Percentiles rank a stretch among this genome's conserved stretches.
Conservation (phyloP, 2,113 vertebrate genomes). For the Cranoglanis bouderius region DNA sequence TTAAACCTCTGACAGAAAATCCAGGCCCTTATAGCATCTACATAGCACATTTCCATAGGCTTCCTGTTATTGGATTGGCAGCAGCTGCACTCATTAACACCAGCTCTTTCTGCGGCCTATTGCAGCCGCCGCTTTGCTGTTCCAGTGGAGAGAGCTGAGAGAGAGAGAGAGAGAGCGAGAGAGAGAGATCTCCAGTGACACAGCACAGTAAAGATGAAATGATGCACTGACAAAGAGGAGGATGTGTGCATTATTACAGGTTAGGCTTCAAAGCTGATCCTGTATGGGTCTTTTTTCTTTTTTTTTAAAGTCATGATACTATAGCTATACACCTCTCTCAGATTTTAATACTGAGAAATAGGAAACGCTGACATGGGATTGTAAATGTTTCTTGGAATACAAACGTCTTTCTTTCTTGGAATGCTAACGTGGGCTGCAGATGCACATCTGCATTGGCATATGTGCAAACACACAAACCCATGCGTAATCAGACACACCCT, state of each 20-base stretch:
- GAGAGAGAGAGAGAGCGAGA: not conserved
- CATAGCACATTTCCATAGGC: slow-evolving; percentile 18
- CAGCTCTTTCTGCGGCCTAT: slow-evolving; percentile 35
- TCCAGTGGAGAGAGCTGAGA: not conserved
- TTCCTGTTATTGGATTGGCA: slow-evolving; percentile 42
- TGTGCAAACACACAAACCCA: slow-evolving; percentile 20
- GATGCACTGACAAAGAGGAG: slow-evolving; percentile 12
- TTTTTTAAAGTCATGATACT: not conserved
- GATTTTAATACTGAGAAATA: not conserved
- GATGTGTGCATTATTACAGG: not conserved
- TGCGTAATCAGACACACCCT: slow-evolving; percentile 8
- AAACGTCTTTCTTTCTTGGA: too few relatives aligned
- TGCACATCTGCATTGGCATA: slow-evolving; percentile 20
- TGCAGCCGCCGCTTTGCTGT: slow-evolving; percentile 28
- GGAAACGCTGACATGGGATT: not conserved
- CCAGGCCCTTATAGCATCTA: not conserved
- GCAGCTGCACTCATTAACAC: slow-evolving; percentile 60
- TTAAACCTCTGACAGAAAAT: slow-evolving; percentile 26
- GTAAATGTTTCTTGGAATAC: slow-evolving; percentile 30
- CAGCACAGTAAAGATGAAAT: slow-evolving; percentile 10
- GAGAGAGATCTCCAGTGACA: not conserved
- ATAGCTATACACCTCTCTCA: not conserved
- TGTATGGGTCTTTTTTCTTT: not conserved
- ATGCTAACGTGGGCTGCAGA: slow-evolving; percentile 22
- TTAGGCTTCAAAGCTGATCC: not conserved